These are phyloP conservation scores for Poeciliopsis prolifica DNA, from an alignment of 2,113 vertebrate genomes.

Conservation along the genomic window DNA sequence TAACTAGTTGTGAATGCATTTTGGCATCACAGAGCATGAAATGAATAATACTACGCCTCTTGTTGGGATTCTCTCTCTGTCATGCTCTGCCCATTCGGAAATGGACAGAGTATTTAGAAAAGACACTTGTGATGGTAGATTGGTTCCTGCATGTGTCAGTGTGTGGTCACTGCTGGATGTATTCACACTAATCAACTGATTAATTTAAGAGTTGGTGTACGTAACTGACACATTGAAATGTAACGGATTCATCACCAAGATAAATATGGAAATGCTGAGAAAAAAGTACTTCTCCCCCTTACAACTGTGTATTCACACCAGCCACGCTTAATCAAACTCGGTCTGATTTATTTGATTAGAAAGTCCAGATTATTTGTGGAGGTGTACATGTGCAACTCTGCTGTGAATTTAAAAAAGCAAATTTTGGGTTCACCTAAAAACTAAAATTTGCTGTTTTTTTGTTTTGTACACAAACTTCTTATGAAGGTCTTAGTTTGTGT, in stretches of 20 bases:
- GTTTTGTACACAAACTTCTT: no score
- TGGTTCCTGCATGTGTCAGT: background rate
- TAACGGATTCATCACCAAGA: background rate
- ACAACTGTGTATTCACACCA: no score
- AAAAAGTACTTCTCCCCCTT: background rate
- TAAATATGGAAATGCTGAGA: background rate
- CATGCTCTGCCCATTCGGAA: background rate
- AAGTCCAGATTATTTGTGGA: no score
- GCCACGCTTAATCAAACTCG: no score
- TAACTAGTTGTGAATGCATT: background rate
- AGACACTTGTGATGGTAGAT: background rate
- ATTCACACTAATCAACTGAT: background rate
- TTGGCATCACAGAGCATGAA: background rate
- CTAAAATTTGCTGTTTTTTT: no score
- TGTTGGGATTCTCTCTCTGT: background rate
- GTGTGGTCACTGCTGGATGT: background rate
- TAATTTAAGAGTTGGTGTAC: background rate
- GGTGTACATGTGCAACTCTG: no score
- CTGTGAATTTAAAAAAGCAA: no score
- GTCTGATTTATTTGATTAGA: no score
- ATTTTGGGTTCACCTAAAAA: no score
- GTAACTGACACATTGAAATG: background rate
- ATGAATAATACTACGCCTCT: background rate
- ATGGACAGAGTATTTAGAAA: background rate
- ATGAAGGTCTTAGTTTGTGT: no score